Base-by-base conservation (phyloP, 2,888 invertebrate genomes). In the Pocota personata region DNA sequence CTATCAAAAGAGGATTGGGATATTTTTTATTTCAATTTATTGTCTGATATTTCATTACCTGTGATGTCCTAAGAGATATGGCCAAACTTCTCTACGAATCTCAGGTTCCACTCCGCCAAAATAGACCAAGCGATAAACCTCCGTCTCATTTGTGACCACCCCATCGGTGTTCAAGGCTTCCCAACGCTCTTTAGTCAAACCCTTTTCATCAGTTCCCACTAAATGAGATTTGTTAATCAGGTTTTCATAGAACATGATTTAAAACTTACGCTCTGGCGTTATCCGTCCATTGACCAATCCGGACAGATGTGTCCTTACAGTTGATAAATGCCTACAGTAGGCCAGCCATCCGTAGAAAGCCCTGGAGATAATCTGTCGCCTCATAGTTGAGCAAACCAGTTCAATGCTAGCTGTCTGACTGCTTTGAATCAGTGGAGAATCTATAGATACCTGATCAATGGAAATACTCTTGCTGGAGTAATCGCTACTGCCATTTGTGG, bases 341-440 rank as follows among this genome's bases (percentile, higher is more conserved):
- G 98, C 98, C 82, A 98, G 93, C 98, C 98, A 98, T 60, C 98
- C 98, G 91, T 98, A 98, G 93, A 98, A 98, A 12, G 98, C 98
- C 78, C 98, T 94, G 0, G 98, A 98, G 88, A 98, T 97, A 78
- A 99, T 98, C 93, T 98, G 98, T 10, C 97, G 95, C 83, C 96
- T 96, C 98, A 98, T 98, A 0, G 97, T 98, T 91, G 97, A 97
- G 93, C 98, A 99, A 8, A 98, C 96, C 89, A 97, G 93, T 91
- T 96, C 95, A 86, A 95, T 95, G 67, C 95, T 95, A 7, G 94
- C 94, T 12, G 93, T 91, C 93, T 95, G 93, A 76, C 89, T 90
- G n/a, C 90, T 88, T 87, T 91, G 91, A 58, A 90, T 79, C 80
- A 90, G 58, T 2, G 91, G 90, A 0, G 91, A 89, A 32, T 91